phyloP scores from a whole-genome alignment of 2,888 invertebrate species.

The Drosophila falleni region DNA sequence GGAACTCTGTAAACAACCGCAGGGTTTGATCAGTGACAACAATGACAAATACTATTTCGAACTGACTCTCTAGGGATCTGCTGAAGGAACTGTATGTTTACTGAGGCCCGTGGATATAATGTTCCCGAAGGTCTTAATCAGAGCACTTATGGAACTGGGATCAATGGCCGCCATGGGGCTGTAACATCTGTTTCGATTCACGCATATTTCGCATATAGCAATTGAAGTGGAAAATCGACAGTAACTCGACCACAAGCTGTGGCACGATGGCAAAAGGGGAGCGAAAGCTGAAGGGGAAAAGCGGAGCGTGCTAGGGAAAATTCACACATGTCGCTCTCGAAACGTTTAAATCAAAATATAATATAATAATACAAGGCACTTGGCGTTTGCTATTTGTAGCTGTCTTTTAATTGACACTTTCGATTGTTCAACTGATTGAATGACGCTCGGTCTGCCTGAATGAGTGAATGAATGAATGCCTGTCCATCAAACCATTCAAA shows the following conservation, averaged over 20 bases:
- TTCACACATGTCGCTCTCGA: slow-evolving; percentile 55
- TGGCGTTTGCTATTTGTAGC: slow-evolving; percentile 49
- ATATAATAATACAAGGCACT: slow-evolving; percentile 67
- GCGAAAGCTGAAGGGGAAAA: neutral
- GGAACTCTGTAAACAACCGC: slow-evolving; percentile 16
- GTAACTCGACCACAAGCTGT: slow-evolving; percentile 59
- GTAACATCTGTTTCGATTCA: slow-evolving; percentile 72
- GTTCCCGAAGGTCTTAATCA: slow-evolving; percentile 58
- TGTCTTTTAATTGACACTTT: slow-evolving; percentile 80
- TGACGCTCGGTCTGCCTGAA: slow-evolving; percentile 28
- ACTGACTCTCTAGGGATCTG: slow-evolving; percentile 43
- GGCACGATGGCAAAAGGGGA: neutral
- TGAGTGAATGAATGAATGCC: slow-evolving; percentile 41
- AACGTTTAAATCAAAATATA: slow-evolving; percentile 75
- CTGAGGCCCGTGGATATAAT: slow-evolving; percentile 39
- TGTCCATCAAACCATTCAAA: slow-evolving; percentile 54
- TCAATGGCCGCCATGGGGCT: slow-evolving; percentile 60
- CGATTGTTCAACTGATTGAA: slow-evolving; percentile 65
- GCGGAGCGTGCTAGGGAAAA: slow-evolving; percentile 24
- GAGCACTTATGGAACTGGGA: slow-evolving; percentile 58
- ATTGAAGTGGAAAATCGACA: slow-evolving; percentile 48
- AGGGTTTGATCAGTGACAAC: slow-evolving; percentile 27
- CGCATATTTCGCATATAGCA: slow-evolving; percentile 54
- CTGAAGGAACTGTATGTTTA: slow-evolving; percentile 50
- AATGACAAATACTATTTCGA: slow-evolving; percentile 20